Conservation (phyloP, 2,797 vertebrate species). For the Lacerta viridis region DNA sequence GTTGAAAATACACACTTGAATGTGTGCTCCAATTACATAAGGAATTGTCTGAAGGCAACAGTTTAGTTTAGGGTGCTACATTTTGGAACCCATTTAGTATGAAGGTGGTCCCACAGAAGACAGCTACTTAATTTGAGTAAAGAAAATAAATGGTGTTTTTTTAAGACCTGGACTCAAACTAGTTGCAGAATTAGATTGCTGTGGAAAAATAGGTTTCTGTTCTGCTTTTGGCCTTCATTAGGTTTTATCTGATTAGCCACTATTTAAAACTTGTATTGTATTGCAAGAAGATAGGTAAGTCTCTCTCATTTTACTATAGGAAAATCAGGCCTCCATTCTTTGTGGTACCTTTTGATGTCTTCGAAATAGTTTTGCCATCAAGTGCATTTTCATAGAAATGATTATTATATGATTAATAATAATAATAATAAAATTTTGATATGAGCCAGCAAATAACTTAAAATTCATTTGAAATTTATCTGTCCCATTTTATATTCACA, state of each 20-base stretch:
- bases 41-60: neutral
- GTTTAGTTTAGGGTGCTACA: neutral
- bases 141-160: too few relatives aligned
- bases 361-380: conserved; percentile 39
- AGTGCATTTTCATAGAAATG: conserved; percentile 26
- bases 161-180: neutral
- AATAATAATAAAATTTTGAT: neutral
- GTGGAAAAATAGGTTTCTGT: conserved; percentile 76
- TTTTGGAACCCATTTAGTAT: neutral
- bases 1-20: conserved; percentile 59
- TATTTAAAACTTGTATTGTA: conserved; percentile 77
- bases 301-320: conserved; percentile 43
- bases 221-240: conserved; percentile 80
- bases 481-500: neutral
- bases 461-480: neutral
- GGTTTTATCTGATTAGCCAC: conserved; percentile 80
- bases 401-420: too few relatives aligned
- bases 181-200: conserved; percentile 58
- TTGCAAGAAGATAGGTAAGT: conserved; percentile 27
- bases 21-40: conserved; percentile 47
- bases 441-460: neutral
- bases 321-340: conserved; percentile 45
- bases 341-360: conserved; percentile 41
- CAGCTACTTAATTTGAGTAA: neutral
- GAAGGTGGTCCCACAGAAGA: neutral